These are phyloP conservation scores for Paraescarpia echinospica DNA, from an alignment of 1,140 invertebrate species.

Conservation along the genomic window DNA sequence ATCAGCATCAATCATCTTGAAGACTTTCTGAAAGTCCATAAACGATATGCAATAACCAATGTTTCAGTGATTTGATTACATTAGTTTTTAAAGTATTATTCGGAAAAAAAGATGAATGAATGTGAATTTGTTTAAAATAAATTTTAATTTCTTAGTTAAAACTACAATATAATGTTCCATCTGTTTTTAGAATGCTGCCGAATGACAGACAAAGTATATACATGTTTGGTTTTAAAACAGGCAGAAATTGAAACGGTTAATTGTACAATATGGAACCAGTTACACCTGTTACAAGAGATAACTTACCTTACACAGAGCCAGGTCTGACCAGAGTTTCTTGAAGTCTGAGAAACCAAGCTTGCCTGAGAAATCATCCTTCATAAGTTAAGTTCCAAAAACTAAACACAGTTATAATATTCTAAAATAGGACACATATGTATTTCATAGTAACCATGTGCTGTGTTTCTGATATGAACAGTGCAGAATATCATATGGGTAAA, in stretches of 20 bases:
- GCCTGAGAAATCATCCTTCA: slow-evolving; percentile 76
- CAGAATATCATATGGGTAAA: background rate
- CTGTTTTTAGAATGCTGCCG: background rate
- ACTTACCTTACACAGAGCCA: slow-evolving; percentile 85
- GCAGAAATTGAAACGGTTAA: background rate
- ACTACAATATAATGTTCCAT: background rate
- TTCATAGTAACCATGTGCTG: background rate
- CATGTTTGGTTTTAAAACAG: background rate
- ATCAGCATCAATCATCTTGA: slow-evolving; percentile 79
- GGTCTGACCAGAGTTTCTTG: slow-evolving; percentile 79
- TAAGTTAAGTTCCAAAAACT: background rate
- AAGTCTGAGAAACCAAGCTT: slow-evolving; percentile 95
- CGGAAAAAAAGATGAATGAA: background rate
- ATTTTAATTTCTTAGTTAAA: background rate
- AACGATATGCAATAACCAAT: background rate
- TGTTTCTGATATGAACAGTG: too few species aligned
- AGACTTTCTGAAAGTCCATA: slow-evolving; percentile 74
- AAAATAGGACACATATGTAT: background rate
- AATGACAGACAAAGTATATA: background rate
- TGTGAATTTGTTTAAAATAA: background rate
- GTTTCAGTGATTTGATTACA: background rate
- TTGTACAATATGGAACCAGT: background rate
- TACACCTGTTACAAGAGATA: background rate
- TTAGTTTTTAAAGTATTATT: too few species aligned
- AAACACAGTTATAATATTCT: background rate